Percentiles rank a stretch among this genome's conserved stretches.
Conservation (phyloP, 2,888 invertebrate genomes). For the Rosalia funebris region DNA sequence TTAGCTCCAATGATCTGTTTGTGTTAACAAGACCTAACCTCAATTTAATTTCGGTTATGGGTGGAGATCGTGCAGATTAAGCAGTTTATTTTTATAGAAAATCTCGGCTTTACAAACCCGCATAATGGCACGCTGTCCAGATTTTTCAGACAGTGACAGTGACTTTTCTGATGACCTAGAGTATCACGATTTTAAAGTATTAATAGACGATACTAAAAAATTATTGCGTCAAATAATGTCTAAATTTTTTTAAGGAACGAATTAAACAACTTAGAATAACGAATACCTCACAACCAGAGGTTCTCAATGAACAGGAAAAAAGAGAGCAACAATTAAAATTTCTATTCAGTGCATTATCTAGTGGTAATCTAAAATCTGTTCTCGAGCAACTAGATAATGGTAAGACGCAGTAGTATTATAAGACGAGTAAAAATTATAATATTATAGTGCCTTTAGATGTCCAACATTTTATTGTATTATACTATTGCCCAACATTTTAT, state of each 20-base stretch:
- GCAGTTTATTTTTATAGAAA: too few species aligned
- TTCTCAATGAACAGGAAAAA: slow-evolving; percentile 38
- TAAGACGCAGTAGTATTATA: slow-evolving; percentile 39
- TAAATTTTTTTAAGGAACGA: slow-evolving; percentile 4
- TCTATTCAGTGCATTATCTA: slow-evolving; percentile 44
- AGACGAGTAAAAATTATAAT: too few species aligned
- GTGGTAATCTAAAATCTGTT: slow-evolving; percentile 38
- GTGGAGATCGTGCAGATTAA: too few species aligned
- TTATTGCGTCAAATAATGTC: background rate
- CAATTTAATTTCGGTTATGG: too few species aligned
- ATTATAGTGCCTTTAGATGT: too few species aligned
- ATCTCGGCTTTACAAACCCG: too few species aligned
- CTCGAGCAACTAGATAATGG: slow-evolving; percentile 55
- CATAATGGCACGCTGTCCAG: slow-evolving; percentile 35
- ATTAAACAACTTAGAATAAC: slow-evolving; percentile 31
- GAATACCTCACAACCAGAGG: slow-evolving; percentile 19
- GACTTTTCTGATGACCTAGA: slow-evolving; percentile 40
- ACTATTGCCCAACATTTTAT: too few species aligned
- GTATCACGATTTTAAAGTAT: slow-evolving; percentile 34
- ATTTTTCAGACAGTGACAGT: slow-evolving; percentile 43
- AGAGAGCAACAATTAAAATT: slow-evolving; percentile 31
- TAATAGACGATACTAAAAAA: background rate
- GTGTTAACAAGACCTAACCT: too few species aligned
- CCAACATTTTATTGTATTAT: too few species aligned
- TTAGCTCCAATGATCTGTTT: too few species aligned